Evolutionary conservation across 2,888 invertebrate genomes (phyloP), one percentile per base, ranked within the genome.

Genomic region (Stegana nigrithorax): DNA sequence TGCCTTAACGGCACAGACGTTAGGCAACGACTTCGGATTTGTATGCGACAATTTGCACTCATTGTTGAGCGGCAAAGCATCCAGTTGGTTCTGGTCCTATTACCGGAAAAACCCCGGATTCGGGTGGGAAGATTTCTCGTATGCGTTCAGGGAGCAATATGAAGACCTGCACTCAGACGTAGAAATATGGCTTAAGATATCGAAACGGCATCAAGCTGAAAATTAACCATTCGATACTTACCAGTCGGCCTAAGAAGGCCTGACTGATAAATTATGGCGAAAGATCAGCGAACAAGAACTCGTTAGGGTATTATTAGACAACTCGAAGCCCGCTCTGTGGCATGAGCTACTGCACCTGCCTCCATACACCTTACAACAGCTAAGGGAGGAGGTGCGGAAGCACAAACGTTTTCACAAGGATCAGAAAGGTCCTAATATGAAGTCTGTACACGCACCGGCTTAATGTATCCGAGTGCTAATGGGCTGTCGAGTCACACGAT

Each of bases 51-150:
- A 63, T 32, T 59, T 63, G 1, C 59, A 59, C 53, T 12, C 53
- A 3, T 53, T 63, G 4, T 19, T 63, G 14, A 1, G 7, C 0
- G 63, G 55, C 2, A 63, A 42, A 4, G 59, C 59, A 2, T 47
- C 44, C n/a, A 47, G 26, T 5, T 63, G 59, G 63, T 63, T 47
- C 27, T 63, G 63, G 63, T 59, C 32, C 4, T 59, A 36, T 5
- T n/a, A n/a, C n/a, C n/a, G n/a, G n/a, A n/a, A n/a, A n/a, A n/a
- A n/a, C n/a, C n/a, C n/a, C n/a, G n/a, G n/a, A n/a, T n/a, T n/a
- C n/a, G n/a, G n/a, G n/a, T n/a, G n/a, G n/a, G n/a, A n/a, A n/a
- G n/a, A n/a, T n/a, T n/a, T n/a, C n/a, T n/a, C n/a, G n/a, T n/a
- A n/a, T n/a, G n/a, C n/a, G n/a, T n/a, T n/a, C n/a, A n/a, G n/a